Percentiles rank a stretch among this genome's conserved stretches.
phyloP scores from a whole-genome alignment of 2,113 vertebrate species.

The Trematomus loennbergii region DNA sequence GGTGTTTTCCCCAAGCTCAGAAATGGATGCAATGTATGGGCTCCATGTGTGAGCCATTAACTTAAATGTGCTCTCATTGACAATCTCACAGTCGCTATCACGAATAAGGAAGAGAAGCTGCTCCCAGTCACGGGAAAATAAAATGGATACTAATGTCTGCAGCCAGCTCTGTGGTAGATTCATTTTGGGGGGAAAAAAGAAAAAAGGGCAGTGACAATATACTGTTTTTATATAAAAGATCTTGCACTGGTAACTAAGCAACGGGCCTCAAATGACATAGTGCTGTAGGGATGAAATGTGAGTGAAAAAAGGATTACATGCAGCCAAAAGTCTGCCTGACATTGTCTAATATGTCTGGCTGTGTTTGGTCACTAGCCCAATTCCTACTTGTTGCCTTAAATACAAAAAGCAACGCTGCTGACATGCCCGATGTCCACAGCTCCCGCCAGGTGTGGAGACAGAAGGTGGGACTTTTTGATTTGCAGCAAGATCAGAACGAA shows the following conservation, averaged over 20 bases:
- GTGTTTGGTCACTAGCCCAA: constrained; percentile 52
- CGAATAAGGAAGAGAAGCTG: constrained; percentile 57
- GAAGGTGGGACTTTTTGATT: constrained; percentile 51
- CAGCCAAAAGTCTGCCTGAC: constrained; percentile 50
- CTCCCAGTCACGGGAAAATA: constrained; percentile 66
- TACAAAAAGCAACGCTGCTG: constrained; percentile 31
- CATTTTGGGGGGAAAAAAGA: constrained; percentile 25
- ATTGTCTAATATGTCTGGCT: constrained; percentile 45
- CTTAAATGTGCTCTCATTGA: constrained; percentile 58
- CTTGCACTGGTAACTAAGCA: constrained; percentile 81
- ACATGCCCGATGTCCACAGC: constrained; percentile 34
- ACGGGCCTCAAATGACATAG: constrained; percentile 72
- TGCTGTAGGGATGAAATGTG: constrained; percentile 72
- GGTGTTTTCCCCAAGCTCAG: constrained; percentile 40
- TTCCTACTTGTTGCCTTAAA: constrained; percentile 45
- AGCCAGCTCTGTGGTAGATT: constrained; percentile 70
- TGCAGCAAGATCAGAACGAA: constrained; percentile 37
- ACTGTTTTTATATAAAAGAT: constrained; percentile 73
- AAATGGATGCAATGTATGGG: constrained; percentile 43
- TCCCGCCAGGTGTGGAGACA: constrained; percentile 63
- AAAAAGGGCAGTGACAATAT: constrained; percentile 26
- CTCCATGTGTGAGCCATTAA: constrained; percentile 56
- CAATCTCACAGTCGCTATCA: constrained; percentile 56
- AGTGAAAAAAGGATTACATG: constrained; percentile 57
- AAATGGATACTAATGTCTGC: constrained; percentile 76